These are phyloP conservation scores for Synergus gifuensis DNA, from an alignment of 2,888 invertebrate species.

Conservation along the genomic window DNA sequence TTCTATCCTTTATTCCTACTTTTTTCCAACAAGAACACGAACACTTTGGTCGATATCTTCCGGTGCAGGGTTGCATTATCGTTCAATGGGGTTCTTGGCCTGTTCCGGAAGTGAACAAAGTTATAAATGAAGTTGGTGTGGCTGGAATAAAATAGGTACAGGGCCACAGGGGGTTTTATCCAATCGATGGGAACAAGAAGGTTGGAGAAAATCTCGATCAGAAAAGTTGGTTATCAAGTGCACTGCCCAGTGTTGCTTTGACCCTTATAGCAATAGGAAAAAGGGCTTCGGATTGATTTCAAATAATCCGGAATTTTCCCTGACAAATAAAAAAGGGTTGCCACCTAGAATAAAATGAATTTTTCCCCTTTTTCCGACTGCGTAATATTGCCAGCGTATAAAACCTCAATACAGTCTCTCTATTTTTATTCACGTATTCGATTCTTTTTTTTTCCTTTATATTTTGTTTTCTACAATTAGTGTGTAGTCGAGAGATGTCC, in stretches of 20 bases:
- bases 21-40: background rate
- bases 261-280: conserved; percentile 31
- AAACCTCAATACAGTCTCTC: background rate
- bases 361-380: conserved; percentile 43
- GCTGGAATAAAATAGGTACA: conserved; percentile 65
- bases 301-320: conserved; percentile 64
- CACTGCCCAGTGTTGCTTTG: conserved; percentile 9
- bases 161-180: conserved; percentile 38
- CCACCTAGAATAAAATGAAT: conserved; percentile 64
- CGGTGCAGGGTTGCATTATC: conserved; percentile 20
- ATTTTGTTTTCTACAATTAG: conserved; percentile 4
- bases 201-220: conserved; percentile 39
- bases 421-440: background rate
- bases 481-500: background rate
- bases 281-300: conserved; percentile 65
- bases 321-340: conserved; percentile 58
- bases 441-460: background rate
- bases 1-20: background rate
- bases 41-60: background rate
- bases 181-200: conserved; percentile 36
- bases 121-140: conserved; percentile 66
- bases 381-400: background rate
- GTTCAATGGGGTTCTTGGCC: conserved; percentile 20
- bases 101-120: conserved; percentile 56
- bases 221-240: conserved; percentile 34